Evolutionary conservation across 2,888 invertebrate genomes (phyloP).

Genomic region (Meiosimyza platycephala): DNA sequence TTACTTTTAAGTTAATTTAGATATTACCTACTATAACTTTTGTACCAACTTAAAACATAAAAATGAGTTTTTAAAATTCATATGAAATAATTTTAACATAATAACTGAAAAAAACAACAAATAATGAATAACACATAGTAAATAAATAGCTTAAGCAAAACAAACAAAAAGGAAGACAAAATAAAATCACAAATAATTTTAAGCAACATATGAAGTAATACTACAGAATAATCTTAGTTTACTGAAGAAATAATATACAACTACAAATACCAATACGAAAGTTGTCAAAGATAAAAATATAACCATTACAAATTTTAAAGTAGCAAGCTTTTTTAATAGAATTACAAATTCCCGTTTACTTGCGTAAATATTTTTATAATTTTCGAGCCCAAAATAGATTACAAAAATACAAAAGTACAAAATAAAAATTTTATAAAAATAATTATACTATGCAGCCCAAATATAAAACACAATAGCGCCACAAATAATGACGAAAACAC

Average conservation of each 20-base stretch:
- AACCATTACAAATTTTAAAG: conserved; percentile 46
- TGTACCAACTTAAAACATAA: conserved; percentile 27
- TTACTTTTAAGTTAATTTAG: conserved; percentile 35
- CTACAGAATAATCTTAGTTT: conserved; percentile 47
- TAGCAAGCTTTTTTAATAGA: conserved; percentile 41
- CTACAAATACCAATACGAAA: conserved; percentile 44
- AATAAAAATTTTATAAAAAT: conserved; percentile 56
- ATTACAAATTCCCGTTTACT: conserved; percentile 35
- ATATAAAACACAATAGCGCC: conserved; percentile 41
- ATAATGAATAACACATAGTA: conserved; percentile 51
- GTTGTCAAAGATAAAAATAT: conserved; percentile 52
- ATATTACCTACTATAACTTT: conserved; percentile 36
- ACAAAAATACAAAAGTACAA: conserved; percentile 55
- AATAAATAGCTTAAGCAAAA: conserved; percentile 61
- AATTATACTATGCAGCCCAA: conserved; percentile 42
- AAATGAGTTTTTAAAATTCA: conserved; percentile 51
- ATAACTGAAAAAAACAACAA: conserved; percentile 38
- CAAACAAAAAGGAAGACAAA: conserved; percentile 62
- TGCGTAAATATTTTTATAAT: conserved; percentile 42
- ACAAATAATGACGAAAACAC: conserved; percentile 38
- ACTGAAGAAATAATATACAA: conserved; percentile 45
- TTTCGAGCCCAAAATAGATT: conserved; percentile 36
- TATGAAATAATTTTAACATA: conserved; percentile 37
- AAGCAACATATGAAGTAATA: conserved; percentile 37
- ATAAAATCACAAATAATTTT: conserved; percentile 43